Conservation (phyloP, 2,888 invertebrate species). For the Petrophora chlorosata region DNA sequence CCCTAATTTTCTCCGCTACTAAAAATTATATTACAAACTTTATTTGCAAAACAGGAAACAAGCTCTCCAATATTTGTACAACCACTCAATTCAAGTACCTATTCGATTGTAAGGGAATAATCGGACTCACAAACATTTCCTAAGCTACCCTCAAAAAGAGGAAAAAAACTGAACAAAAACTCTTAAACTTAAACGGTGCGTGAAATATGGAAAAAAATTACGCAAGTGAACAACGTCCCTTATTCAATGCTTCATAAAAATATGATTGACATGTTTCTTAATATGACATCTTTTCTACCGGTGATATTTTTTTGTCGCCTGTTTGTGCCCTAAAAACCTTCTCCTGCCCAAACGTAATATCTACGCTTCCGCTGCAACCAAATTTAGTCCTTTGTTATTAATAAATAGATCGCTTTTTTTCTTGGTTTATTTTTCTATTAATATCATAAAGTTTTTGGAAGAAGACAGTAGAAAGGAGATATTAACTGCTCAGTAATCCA, state of each 20-base stretch:
- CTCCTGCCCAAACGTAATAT: constrained; percentile 26
- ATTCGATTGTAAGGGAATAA: constrained; percentile 55
- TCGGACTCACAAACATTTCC: constrained; percentile 53
- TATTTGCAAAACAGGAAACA: constrained; percentile 63
- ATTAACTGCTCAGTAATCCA: constrained; percentile 81
- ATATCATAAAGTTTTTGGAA: constrained; percentile 15
- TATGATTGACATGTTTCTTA: constrained; percentile 84
- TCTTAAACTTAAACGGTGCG: constrained; percentile 63
- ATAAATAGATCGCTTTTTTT: constrained; percentile 29
- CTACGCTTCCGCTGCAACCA: constrained; percentile 5
- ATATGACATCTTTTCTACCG: constrained; percentile 81
- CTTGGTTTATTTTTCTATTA: not conserved
- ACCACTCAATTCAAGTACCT: constrained; percentile 45
- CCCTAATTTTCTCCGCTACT: not conserved
- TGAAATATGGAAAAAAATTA: constrained; percentile 77
- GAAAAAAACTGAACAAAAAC: constrained; percentile 61
- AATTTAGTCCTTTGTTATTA: not conserved
- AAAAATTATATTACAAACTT: constrained; percentile 17
- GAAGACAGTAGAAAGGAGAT: constrained; percentile 69
- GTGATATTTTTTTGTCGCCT: constrained; percentile 83
- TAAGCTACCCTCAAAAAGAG: constrained; percentile 49
- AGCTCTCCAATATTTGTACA: constrained; percentile 57
- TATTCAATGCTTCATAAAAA: constrained; percentile 80
- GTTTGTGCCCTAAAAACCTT: constrained; percentile 50
- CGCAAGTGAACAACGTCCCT: constrained; percentile 77